Conservation (phyloP, 1,140 invertebrate genomes). For the Microplitis mediator region DNA sequence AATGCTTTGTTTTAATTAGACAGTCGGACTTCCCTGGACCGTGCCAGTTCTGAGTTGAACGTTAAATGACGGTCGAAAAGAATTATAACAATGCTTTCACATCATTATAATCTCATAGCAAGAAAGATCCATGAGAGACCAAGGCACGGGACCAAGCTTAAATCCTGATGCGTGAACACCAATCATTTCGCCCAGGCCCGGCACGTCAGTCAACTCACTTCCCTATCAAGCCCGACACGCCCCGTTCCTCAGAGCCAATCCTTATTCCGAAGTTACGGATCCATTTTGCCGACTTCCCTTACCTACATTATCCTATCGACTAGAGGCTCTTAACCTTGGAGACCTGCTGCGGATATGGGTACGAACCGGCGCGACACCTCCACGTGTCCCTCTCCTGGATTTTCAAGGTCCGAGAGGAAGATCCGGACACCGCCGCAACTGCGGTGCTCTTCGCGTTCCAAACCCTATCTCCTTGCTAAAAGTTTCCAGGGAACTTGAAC, state of each 20-base stretch:
- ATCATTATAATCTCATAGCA: too few species aligned
- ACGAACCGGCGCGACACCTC: slow-evolving; percentile 63
- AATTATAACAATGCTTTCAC: too few species aligned
- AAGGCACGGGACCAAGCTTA: too few species aligned
- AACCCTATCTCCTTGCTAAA: slow-evolving; percentile 74
- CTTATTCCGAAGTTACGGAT: slow-evolving; percentile 83
- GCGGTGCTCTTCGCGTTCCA: slow-evolving; percentile 74
- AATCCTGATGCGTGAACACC: too few species aligned
- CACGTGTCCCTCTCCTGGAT: slow-evolving; percentile 68
- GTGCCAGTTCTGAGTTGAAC: too few species aligned
- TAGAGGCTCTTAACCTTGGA: slow-evolving; percentile 89
- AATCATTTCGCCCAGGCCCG: slow-evolving; percentile 50
- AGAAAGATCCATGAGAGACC: too few species aligned
- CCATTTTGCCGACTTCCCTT: slow-evolving; percentile 84
- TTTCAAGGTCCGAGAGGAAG: slow-evolving; percentile 74
- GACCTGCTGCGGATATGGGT: slow-evolving; percentile 58
- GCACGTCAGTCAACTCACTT: slow-evolving; percentile 52
- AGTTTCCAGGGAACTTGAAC: slow-evolving; percentile 76
- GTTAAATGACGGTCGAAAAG: too few species aligned
- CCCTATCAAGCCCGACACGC: slow-evolving; percentile 67
- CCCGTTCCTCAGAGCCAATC: slow-evolving; percentile 78
- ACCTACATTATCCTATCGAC: slow-evolving; percentile 88
- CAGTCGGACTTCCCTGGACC: too few species aligned
- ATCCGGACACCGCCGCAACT: slow-evolving; percentile 73
- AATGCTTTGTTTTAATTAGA: too few species aligned